phyloP scores from a whole-genome alignment of 2,797 vertebrate genomes.

The Gallinago stenura region DNA sequence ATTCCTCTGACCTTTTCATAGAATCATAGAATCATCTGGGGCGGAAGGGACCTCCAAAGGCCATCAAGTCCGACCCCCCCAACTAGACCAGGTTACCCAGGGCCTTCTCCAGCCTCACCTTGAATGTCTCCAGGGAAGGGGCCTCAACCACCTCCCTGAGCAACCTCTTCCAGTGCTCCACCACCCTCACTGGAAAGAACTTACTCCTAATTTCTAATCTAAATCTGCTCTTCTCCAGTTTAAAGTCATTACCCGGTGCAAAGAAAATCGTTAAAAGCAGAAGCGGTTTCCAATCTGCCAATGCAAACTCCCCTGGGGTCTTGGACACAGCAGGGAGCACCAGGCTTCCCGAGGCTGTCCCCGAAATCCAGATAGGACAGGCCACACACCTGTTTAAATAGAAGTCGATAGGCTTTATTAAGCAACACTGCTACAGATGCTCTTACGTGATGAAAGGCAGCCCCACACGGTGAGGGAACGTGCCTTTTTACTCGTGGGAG shows the following conservation, averaged over 20 bases:
- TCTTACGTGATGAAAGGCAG: not conserved
- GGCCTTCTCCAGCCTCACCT: too few species aligned
- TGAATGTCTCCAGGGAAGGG: too few species aligned
- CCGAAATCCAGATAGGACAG: not conserved
- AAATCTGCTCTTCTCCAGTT: too few species aligned
- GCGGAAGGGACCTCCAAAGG: too few species aligned
- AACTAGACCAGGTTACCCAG: too few species aligned
- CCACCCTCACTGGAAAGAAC: too few species aligned
- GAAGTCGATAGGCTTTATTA: slow-evolving; percentile 32
- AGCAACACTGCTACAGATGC: slow-evolving; percentile 26
- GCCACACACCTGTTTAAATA: slow-evolving; percentile 44
- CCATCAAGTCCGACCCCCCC: too few species aligned
- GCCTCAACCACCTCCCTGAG: too few species aligned
- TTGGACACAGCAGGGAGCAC: not conserved
- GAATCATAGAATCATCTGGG: too few species aligned
- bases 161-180: too few species aligned
- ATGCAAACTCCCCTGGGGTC: not conserved
- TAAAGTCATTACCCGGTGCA: not conserved
- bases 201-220: too few species aligned
- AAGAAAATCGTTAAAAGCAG: not conserved
- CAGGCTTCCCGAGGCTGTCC: not conserved
- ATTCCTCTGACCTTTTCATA: not conserved
- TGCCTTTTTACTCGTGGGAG: not conserved
- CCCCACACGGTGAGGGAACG: not conserved
- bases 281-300: not conserved